Evolutionary conservation across 2,113 vertebrate genomes (phyloP), one percentile per base, ranked within the genome.

Genomic region (Ammospiza caudacuta): DNA sequence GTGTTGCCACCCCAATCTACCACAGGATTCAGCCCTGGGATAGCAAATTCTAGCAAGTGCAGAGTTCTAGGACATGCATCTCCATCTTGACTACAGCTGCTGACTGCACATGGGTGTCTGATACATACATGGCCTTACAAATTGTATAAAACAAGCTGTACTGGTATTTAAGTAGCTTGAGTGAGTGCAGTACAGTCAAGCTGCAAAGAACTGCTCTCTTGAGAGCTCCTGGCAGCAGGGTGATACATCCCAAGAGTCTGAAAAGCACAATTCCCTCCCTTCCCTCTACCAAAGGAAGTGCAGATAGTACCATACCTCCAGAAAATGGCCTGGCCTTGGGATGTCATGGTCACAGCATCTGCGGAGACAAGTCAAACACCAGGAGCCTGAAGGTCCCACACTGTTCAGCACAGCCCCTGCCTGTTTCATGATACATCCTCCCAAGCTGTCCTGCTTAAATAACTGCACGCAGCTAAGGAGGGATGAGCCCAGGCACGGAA

Each of bases 241-340:
- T 44, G 15, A 64, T 44, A 61, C 3, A 80, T 55, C 33, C 2
- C 6, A 58, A 43, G 25, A 35, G 14, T 19, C 33, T 25, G 29
- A 29, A 72, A 87, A 87, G 75, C 2, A 3, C 54, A 69, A 9
- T 55, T 87, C 58, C 63, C 74, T 76, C 74, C 91, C 57, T 75
- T 52, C 61, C n/a, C 28, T 68, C 44, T 66, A 62, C 44, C 54
- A 35, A 37, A 78, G 77, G 46, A 83, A 76, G 62, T 13, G 27
- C 55, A 95, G 77, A 37, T 46, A 69, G 58, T 69, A 59, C 25
- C 67, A 43, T 94, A 95, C 87, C 95, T 96, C 91, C 94, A 95
- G 75, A 87, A 95, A 62, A 94, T 10, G 23, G 89, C 78, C 78
- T 91, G 94, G 55, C 78, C 51, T 82, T 89, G 94, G 25, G 87